Base-by-base conservation (phyloP, 2,113 vertebrate genomes). In the Salvator merianae region DNA sequence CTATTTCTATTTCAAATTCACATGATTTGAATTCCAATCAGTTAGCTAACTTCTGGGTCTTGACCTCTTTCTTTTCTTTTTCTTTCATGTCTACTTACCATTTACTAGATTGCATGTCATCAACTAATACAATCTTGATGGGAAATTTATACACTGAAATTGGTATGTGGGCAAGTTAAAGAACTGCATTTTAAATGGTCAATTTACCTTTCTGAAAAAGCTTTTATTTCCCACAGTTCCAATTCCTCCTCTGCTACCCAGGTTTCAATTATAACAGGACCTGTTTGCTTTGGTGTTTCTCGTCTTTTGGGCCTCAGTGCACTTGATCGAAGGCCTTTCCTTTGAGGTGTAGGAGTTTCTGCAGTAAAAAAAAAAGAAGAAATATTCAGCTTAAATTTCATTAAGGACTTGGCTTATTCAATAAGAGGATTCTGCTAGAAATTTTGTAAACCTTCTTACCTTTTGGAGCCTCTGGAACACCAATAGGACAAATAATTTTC, bases 401-500 rank as follows among this genome's bases (percentile, higher is more conserved):
- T 87, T 78, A 0, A 2, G 77, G 84, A 79, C 0, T 65, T 0
- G 82, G 55, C n/a, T 4, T 24, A 18, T 86, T 85, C 26, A 1
- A 38, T 82, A 12, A 38, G 7, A 86, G 84, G 1, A 10, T 76
- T 28, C 3, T 40, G 53, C 26, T 40, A 26, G 14, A 59, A 24
- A 43, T 32, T 40, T 18, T 34, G 40, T 70, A 40, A 4, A 34
- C 22, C 71, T 69, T 53, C 28, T 84, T 95, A 99, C 99, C 99
- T 97, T 99, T 99, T 0, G 98, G 98, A 55, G 98, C 97, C 89
- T 99, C 99, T 43, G 99, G 99, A 83, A 98, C 97, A 86, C 98
- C 99, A n/a, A 99, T 97, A 62, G 99, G 99, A 87, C 99, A 99
- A 94, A 99, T 99, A 70, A 99, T 99, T 95, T 99, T 99, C 79